These are phyloP conservation scores for Trachurus trachurus DNA, from an alignment of 2,797 vertebrate genomes.

Conservation along the genomic window DNA sequence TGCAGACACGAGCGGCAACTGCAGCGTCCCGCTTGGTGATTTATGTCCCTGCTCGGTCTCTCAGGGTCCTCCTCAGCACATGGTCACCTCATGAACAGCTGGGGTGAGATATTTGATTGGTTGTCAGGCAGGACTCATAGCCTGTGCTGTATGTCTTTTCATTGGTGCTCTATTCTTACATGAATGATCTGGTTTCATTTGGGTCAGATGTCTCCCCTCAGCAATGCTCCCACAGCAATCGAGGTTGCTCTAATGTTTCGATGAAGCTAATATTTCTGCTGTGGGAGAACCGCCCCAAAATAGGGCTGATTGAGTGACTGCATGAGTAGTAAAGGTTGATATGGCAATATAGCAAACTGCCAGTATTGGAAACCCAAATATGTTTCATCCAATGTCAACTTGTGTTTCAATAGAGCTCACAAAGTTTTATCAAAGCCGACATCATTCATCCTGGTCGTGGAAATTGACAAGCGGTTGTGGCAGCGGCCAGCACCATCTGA, in stretches of 20 bases:
- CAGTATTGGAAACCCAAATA: background rate
- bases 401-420: background rate
- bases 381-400: background rate
- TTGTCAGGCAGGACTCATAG: conserved; percentile 54
- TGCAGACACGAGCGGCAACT: conserved; percentile 73
- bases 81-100: conserved; percentile 81
- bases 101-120: conserved; percentile 77
- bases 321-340: background rate
- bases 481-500: conserved; percentile 63
- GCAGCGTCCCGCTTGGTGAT: conserved; percentile 71
- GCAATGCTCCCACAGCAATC: conserved; percentile 23
- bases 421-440: conserved; percentile 32
- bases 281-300: background rate
- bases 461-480: conserved; percentile 51
- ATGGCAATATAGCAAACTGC: background rate
- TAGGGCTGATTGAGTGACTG: background rate
- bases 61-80: conserved; percentile 67
- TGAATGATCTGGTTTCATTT: conserved; percentile 74
- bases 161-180: conserved; percentile 75
- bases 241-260: conserved; percentile 23
- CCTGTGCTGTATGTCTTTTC: conserved; percentile 70
- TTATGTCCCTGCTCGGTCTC: conserved; percentile 67
- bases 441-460: conserved; percentile 32
- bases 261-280: conserved; percentile 29
- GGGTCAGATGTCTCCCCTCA: conserved; percentile 47